Evolutionary conservation across 2,888 invertebrate genomes (phyloP).

Genomic region (Nemoura dubitans): DNA sequence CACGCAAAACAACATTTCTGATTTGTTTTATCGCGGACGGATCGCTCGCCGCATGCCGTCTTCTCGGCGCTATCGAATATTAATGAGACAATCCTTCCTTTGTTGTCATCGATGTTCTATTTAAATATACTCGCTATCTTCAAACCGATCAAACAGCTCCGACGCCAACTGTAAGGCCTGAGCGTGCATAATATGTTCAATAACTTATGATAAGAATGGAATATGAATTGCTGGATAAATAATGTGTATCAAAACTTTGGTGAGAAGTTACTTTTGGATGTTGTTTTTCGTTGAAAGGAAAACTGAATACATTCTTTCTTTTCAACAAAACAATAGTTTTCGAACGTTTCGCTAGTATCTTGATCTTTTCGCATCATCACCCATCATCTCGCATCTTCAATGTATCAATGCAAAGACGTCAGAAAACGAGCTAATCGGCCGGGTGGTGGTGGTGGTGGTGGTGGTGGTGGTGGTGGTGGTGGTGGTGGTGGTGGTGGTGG

Average conservation of each 20-base stretch:
- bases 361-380: constrained; percentile 21
- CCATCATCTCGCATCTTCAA: neutral
- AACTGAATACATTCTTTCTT: neutral
- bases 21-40: constrained; percentile 25
- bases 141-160: constrained; percentile 7
- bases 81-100: constrained; percentile 37
- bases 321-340: neutral
- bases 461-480: no score
- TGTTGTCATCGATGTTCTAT: constrained; percentile 34
- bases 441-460: neutral
- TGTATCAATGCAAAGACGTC: neutral
- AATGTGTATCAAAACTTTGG: neutral
- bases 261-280: neutral
- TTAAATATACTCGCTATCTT: constrained; percentile 31
- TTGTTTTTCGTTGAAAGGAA: constrained; percentile 7
- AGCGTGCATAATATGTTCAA: neutral
- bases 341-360: constrained; percentile 13
- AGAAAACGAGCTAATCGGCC: neutral
- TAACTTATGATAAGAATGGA: neutral
- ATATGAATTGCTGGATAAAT: constrained; percentile 1
- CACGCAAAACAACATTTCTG: constrained; percentile 29
- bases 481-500: no score
- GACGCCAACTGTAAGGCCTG: neutral
- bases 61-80: constrained; percentile 26
- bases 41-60: constrained; percentile 15